A percentile compares a stretch with the other conserved stretches of the same genome.
Conservation (phyloP, 2,113 vertebrate genomes). For the Brachypteracias leptosomus region DNA sequence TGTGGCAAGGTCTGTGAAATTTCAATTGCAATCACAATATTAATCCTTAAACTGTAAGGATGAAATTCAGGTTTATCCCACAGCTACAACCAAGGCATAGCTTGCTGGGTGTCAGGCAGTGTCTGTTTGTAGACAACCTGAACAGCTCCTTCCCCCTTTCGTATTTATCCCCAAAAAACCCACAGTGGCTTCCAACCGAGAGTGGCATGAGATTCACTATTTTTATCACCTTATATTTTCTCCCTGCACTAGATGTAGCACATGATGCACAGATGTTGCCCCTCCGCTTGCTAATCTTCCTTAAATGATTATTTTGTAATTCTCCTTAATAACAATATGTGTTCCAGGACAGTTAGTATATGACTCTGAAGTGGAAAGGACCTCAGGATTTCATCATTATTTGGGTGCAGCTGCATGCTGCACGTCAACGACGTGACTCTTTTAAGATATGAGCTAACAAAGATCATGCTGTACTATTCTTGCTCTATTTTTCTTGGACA, state of each 20-base stretch:
- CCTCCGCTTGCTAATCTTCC: neutral
- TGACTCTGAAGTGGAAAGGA: neutral
- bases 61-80: neutral
- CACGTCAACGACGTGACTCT: neutral
- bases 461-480: neutral
- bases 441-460: neutral
- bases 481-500: neutral
- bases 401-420: neutral
- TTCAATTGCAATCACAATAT: neutral
- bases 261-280: conserved; percentile 16
- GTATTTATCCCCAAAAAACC: neutral
- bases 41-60: neutral
- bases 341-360: neutral
- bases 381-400: neutral
- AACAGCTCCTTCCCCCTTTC: neutral
- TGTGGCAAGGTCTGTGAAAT: neutral
- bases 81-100: neutral
- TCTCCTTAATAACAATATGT: conserved; percentile 7
- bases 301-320: neutral
- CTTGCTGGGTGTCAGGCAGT: neutral
- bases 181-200: neutral
- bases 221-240: neutral
- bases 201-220: neutral
- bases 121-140: neutral
- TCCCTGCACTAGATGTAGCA: neutral